Base-by-base conservation (phyloP, 2,113 vertebrate species). In the Orthonyx spaldingii region DNA sequence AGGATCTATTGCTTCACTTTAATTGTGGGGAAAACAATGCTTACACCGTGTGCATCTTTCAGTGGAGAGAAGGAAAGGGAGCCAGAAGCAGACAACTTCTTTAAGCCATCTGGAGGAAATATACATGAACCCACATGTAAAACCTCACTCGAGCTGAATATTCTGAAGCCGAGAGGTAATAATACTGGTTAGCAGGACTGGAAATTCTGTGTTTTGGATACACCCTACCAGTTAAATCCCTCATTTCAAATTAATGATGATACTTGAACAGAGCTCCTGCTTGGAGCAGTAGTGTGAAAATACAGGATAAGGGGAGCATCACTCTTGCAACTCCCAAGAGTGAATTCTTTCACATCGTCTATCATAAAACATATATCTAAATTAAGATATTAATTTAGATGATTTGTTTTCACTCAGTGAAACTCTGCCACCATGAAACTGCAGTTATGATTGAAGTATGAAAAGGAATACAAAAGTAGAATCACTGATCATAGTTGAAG, bases 71-170 rank as follows among this genome's bases (percentile, higher is more conserved):
- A 79, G 23, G 5, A 65, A 74, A 88, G 42, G 53, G 17, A 87
- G 13, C 9, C 66, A 57, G 19, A 49, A 71, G 30, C 7, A 84
- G 53, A 19, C 3, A 72, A 69, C 10, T 65, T 37, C 55, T 80
- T 33, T 46, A 50, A 81, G 16, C 6, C 10, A 21, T 63, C 53
- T 2, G 0, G 14, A 75, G 68, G 46, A 79, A 71, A 79, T 35
- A 3, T 16, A 4, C 37, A 13, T 57, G 37, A 70, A 82, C 56
- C 12, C 16, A 26, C 27, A 33, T 3, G 16, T 35, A 78, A 71
- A 79, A 82, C 16, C 13, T 39, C 6, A 7, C 10, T 49, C 0
- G 0, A 37, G 19, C 15, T 0, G 0, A 78, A 35, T 22, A 59
- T 19, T 55, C 11, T 1, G 1, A 41, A 66, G 17, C 22, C 70